Percentiles rank a stretch among this genome's conserved stretches.
phyloP scores from a whole-genome alignment of 2,797 vertebrate genomes.

The Cossypha heuglini region DNA sequence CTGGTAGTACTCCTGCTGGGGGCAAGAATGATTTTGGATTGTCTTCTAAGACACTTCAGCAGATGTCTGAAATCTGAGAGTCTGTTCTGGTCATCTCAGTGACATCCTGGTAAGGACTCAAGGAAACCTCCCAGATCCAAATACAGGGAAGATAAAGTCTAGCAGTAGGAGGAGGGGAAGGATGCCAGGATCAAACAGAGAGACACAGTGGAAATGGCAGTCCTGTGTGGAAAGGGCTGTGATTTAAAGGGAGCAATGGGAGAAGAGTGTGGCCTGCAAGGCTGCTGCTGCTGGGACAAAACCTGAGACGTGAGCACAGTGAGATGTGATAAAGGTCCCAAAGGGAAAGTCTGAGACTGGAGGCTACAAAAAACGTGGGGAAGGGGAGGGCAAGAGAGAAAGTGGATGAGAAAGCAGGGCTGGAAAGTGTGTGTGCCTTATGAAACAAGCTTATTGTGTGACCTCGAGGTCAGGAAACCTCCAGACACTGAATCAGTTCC shows the following conservation, averaged over 20 bases:
- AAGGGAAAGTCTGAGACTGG: neutral
- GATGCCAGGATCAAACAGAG: neutral
- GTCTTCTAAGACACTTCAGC: neutral
- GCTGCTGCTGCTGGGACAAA: neutral
- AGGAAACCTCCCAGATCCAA: neutral
- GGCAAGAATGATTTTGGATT: neutral
- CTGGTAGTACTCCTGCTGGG: neutral
- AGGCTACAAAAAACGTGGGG: neutral
- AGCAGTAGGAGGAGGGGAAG: neutral
- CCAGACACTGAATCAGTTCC: neutral
- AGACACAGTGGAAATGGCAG: neutral
- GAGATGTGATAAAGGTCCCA: neutral
- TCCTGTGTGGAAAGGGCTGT: neutral
- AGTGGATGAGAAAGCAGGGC: neutral
- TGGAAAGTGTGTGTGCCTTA: neutral
- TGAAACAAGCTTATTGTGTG: slow-evolving; percentile 14
- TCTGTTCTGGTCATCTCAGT: neutral
- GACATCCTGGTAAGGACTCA: neutral
- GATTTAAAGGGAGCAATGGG: neutral
- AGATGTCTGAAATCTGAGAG: neutral
- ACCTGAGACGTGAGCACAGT: neutral
- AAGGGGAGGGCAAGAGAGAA: neutral
- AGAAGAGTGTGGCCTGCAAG: neutral
- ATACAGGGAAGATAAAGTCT: neutral
- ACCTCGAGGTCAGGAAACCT: neutral